phyloP scores from a whole-genome alignment of 2,113 vertebrate genomes.

The Passer domesticus region DNA sequence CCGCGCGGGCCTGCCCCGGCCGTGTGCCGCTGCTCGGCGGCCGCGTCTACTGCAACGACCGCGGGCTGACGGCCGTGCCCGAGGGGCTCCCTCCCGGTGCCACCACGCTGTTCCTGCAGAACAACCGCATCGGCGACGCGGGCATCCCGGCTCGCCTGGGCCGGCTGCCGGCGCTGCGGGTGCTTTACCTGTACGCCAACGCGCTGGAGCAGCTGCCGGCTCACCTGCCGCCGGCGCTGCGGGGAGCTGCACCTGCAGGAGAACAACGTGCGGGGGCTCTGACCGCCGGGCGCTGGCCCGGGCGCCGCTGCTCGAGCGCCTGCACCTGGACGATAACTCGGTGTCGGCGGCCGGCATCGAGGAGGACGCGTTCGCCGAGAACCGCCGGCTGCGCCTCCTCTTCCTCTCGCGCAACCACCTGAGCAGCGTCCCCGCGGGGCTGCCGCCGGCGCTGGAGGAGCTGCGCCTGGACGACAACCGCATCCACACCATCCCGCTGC shows the following conservation, averaged over 20 bases:
- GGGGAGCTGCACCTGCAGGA: slow-evolving; percentile 93
- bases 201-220: slow-evolving; percentile 88
- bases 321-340: slow-evolving; percentile 94
- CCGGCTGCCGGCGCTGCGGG: not conserved
- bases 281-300: slow-evolving; percentile 82
- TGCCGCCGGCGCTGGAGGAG: slow-evolving; percentile 90
- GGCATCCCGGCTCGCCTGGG: slow-evolving; percentile 84
- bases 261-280: slow-evolving; percentile 89
- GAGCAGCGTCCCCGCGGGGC: slow-evolving; percentile 90
- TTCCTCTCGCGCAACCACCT: slow-evolving; percentile 94
- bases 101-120: slow-evolving; percentile 93
- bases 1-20: slow-evolving; percentile 34
- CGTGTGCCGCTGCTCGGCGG: slow-evolving; percentile 88
- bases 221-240: slow-evolving; percentile 84
- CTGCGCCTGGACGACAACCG: slow-evolving; percentile 93
- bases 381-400: slow-evolving; percentile 81
- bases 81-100: slow-evolving; percentile 83
- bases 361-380: slow-evolving; percentile 91
- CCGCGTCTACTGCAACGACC: slow-evolving; percentile 96
- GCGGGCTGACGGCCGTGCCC: slow-evolving; percentile 88
- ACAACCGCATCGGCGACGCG: slow-evolving; percentile 91
- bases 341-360: slow-evolving; percentile 95
- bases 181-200: slow-evolving; percentile 86
- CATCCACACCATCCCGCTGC: slow-evolving; percentile 91
- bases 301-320: slow-evolving; percentile 88